Conservation (phyloP, 2,888 invertebrate species). For the Lordiphosa andalusiaca region DNA sequence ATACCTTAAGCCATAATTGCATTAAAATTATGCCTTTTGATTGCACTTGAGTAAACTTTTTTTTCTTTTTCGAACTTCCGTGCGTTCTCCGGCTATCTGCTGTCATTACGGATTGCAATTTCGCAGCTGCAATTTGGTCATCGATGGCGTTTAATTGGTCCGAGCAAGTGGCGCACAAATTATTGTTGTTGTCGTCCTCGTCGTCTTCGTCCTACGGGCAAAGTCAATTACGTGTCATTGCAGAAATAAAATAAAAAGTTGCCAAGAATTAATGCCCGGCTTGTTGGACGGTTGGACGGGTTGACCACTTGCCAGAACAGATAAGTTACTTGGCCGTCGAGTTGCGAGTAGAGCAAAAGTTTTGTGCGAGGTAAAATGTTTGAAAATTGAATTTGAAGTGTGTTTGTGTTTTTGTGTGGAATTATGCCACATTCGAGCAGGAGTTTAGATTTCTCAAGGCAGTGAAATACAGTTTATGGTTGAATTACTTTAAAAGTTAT, state of each 20-base stretch:
- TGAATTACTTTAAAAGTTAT: too few species aligned
- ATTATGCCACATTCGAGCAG: too few species aligned
- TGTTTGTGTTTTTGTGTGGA: too few species aligned
- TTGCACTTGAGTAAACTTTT: slow-evolving; percentile 41
- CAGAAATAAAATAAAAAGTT: slow-evolving; percentile 31
- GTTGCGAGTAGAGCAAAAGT: background rate
- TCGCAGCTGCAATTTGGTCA: slow-evolving; percentile 56
- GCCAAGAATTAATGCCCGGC: slow-evolving; percentile 17
- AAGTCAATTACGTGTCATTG: slow-evolving; percentile 59
- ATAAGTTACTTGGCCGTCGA: slow-evolving; percentile 6
- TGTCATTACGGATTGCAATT: slow-evolving; percentile 58
- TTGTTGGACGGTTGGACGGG: slow-evolving; percentile 1
- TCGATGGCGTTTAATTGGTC: slow-evolving; percentile 60
- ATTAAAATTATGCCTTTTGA: slow-evolving; percentile 70
- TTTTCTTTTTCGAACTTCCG: slow-evolving; percentile 2
- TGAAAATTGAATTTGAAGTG: too few species aligned
- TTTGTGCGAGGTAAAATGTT: too few species aligned
- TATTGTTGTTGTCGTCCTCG: slow-evolving; percentile 14
- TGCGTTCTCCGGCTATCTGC: slow-evolving; percentile 12
- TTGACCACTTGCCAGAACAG: slow-evolving; percentile 21
- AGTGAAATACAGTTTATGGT: too few species aligned
- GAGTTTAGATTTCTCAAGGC: too few species aligned
- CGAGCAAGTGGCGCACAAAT: slow-evolving; percentile 51
- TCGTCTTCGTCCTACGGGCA: slow-evolving; percentile 22
- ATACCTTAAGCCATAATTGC: slow-evolving; percentile 60